A percentile compares a stretch with the other conserved stretches of the same genome.
Evolutionary conservation across 2,113 vertebrate genomes (phyloP).

Genomic region (Furnarius figulus): DNA sequence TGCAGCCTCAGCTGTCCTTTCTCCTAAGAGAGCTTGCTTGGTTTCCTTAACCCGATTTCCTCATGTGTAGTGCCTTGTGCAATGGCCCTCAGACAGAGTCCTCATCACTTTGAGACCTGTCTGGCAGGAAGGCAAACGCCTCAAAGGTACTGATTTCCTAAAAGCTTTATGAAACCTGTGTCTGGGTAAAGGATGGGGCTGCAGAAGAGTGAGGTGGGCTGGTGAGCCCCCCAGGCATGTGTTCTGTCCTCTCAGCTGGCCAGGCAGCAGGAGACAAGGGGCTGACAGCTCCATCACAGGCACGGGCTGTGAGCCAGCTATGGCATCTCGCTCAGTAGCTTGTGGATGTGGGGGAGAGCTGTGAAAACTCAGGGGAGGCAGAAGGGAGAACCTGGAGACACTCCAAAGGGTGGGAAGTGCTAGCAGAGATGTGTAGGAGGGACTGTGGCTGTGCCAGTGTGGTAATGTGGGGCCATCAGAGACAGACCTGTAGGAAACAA

Average conservation of each 20-base stretch:
- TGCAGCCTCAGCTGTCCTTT: neutral
- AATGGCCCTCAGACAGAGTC: neutral
- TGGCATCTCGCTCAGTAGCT: neutral
- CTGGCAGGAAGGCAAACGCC: neutral
- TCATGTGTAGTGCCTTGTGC: neutral
- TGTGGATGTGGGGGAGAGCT: neutral
- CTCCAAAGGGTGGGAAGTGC: neutral
- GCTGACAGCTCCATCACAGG: neutral
- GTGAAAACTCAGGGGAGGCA: neutral
- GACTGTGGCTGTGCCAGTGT: neutral
- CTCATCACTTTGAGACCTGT: neutral
- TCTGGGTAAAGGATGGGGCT: neutral
- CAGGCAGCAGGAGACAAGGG: fast-evolving
- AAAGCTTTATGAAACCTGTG: neutral
- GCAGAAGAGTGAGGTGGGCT: fast-evolving
- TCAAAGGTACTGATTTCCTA: neutral
- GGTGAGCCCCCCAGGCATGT: neutral
- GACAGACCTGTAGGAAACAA: neutral
- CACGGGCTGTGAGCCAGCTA: neutral
- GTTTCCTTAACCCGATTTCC: neutral
- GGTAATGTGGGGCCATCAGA: neutral
- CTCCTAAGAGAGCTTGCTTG: neutral
- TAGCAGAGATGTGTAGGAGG: neutral
- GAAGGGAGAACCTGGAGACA: neutral
- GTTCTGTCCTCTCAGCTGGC: neutral